Base-by-base conservation (phyloP, 2,797 vertebrate species). In the Periparus ater region DNA sequence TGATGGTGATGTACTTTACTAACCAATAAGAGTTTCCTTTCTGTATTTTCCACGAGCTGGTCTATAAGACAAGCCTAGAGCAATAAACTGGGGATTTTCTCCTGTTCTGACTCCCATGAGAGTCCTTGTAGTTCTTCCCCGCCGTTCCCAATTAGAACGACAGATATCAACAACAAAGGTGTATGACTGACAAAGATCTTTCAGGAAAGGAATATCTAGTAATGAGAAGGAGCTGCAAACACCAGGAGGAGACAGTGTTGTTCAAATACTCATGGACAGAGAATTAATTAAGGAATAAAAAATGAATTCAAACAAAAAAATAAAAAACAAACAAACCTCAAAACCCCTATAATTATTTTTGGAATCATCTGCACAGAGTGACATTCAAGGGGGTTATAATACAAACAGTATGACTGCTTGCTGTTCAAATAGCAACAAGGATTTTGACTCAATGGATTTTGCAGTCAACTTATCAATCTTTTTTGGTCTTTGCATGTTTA, bases 331-430 rank as follows among this genome's bases (percentile, higher is more conserved):
- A 8, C 6, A 32, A 23, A 18, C 25, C 6, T 21, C 19, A 54
- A 36, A 42, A 8, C 6, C 3, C 1, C 3, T 14, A 11, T 18
- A 30, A 19, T 25, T 0, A 23, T 54, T 80, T 62, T 10, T 76
- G 20, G 9, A 7, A 26, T 62, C n/a, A 75, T 60, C 47, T 40
- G 21, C 53, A 38, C 18, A 67, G 30, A 25, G 5, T 60, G 67
- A 48, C 7, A 27, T 3, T 38, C 14, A 11, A 3, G 4, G 8
- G 3, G 19, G 8, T 74, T 66, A 48, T 17, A 47, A 62, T n/a
- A 40, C 10, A 54, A 75, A 53, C 2, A 27, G 8, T 11, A 32
- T 19, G 25, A 40, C 2, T 3, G 1, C 5, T 72, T 60, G 25
- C 36, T 53, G 8, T 74, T 57, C 32, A 75, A 34, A 61, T 25